These are phyloP conservation scores for Mercenaria mercenaria DNA, from an alignment of 1,140 invertebrate genomes.

Conservation along the genomic window DNA sequence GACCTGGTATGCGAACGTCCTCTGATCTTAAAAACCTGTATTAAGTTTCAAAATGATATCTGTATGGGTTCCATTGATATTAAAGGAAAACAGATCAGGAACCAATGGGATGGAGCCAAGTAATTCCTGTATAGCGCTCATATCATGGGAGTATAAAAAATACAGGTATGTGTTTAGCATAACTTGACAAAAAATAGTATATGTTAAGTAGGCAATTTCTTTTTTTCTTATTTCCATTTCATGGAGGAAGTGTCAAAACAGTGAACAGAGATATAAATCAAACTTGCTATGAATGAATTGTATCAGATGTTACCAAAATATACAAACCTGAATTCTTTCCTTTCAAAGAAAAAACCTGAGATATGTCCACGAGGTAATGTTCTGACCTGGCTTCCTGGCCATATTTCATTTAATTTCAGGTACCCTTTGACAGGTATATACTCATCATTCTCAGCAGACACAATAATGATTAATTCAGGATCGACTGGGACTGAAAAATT, in stretches of 20 bases:
- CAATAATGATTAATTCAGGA: slow-evolving; percentile 87
- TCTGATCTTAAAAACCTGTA: too few species aligned
- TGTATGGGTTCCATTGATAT: too few species aligned
- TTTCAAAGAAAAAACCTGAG: slow-evolving; percentile 94
- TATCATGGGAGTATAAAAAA: neutral
- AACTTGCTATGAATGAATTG: neutral
- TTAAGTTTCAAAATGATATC: too few species aligned
- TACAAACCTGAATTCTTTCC: slow-evolving; percentile 93
- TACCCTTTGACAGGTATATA: slow-evolving; percentile 96
- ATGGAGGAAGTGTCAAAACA: neutral
- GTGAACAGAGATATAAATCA: neutral
- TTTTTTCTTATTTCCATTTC: too few species aligned
- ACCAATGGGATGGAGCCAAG: too few species aligned
- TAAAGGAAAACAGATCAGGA: too few species aligned
- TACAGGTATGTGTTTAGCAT: neutral
- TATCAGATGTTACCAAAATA: neutral
- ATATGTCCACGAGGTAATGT: slow-evolving; percentile 96
- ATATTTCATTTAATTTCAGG: slow-evolving; percentile 93
- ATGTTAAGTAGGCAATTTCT: neutral
- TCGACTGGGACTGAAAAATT: slow-evolving; percentile 95
- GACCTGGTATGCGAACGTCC: too few species aligned
- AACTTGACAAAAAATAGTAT: neutral
- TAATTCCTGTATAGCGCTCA: too few species aligned
- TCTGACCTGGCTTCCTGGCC: slow-evolving; percentile 95
- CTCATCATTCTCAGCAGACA: slow-evolving; percentile 90